Evolutionary conservation across 2,888 invertebrate genomes (phyloP), one percentile per base, ranked within the genome.

Genomic region (Chromoteleia sp.): DNA sequence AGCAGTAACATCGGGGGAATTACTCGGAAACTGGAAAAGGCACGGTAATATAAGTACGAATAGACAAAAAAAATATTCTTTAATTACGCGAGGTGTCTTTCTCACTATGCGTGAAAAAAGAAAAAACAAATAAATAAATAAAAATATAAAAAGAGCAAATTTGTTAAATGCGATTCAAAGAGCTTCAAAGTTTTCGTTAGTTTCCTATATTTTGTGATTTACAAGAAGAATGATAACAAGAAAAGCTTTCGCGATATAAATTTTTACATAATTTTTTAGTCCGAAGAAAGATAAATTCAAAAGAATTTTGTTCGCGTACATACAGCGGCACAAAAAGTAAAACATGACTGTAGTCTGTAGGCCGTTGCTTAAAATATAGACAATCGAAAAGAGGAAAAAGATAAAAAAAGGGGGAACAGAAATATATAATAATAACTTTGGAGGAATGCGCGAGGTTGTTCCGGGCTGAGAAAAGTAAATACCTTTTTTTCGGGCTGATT

Each of bases 1-100:
- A 50, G 15, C 67, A 41, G 67, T 15, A 52, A 67, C 59, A 59
- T 30, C 43, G 45, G 7, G 67, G 30, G 45, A 75, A 65, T 65
- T 74, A 54, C 45, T n/a, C 17, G 39, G 29, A 30, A 36, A 59
- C 67, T 63, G 41, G 39, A 65, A 30, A 43, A 43, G 17, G 17
- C 17, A 17, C 17, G 30, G 6, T 4, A 10, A 15, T 41, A 30
- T 33, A 54, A 48, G 36, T 65, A 21, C 14, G 25, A 68, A 43
- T 17, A 15, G 29, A 5, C 25, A 19, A 33, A 29, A 43, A 41
- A 17, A 59, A 25, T 43, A 59, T 36, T 29, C 19, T 17, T 63
- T 50, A 48, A 63, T 63, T 63, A 36, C 14, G 45, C 14, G 10
- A 10, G 21, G 15, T 12, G n/a, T 12, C 39, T 39, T 2, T 8